Base-by-base conservation (phyloP, 1,140 invertebrate genomes). In the Oryctes rhinoceros region DNA sequence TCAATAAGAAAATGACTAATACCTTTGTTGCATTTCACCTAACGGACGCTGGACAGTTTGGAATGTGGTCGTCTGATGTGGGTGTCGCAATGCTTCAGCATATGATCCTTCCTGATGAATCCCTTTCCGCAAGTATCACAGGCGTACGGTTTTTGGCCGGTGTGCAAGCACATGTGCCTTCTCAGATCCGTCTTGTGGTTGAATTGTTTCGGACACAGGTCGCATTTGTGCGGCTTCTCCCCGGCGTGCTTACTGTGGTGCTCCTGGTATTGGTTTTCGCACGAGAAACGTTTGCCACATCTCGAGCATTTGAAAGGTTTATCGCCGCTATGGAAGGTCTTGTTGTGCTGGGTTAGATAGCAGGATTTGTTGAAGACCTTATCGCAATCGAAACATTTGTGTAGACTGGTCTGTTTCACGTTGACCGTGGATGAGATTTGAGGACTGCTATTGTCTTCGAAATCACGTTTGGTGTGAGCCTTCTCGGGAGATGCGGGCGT, bases 101-200 rank as follows among this genome's bases (percentile, higher is more conserved):
- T 95, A 87, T 98, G 97, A 87, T 98, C 97, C 87, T 97, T 96
- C 76, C 97, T 92, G 82, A 96, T 97, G 88, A 98, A 98, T 30
- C 95, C 94, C 88, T 98, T 98, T 67, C 92, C 91, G 86, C 96
- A 97, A 53, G 95, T 96, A 82, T 92, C 92, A 91, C 96, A 97
- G 75, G 91, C 89, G 86, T 94, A 96, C 13, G 96, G 96, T 86
- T 95, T 96, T 82, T 92, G 90, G 90, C 65, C 18, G 65, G 65
- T 95, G 87, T 98, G 96, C 65, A 96, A 91, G 84, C 95, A 96
- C 89, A 94, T 92, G 87, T 98, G 96, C 62, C 96, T 90, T 20
- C 96, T 91, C 82, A 98, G 89, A 87, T 98, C 96, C 44, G 96
- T 97, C 88, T 98, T 98, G 87, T 97, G 95, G 82, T 94, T 94